Evolutionary conservation across 2,888 invertebrate genomes (phyloP).

Genomic region (Allophyes oxyacanthae): DNA sequence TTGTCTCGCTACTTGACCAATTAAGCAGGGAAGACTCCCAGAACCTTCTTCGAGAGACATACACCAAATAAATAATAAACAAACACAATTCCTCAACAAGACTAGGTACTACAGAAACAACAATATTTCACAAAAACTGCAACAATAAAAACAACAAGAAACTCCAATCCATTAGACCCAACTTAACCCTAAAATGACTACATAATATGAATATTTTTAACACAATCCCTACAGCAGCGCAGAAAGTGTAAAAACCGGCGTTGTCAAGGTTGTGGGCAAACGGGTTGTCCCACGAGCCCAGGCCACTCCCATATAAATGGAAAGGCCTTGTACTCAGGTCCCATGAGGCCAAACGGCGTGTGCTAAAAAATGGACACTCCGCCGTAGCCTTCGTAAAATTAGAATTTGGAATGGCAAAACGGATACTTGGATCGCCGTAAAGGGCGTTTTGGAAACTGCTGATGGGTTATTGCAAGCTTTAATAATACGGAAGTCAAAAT

Average conservation of each 20-base stretch:
- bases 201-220: constrained; percentile 50
- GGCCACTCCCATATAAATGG: constrained; percentile 56
- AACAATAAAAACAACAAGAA: constrained; percentile 18
- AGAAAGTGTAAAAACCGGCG: constrained; percentile 38
- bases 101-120: not conserved
- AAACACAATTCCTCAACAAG: too few relatives aligned
- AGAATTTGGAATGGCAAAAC: constrained; percentile 45
- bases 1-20: too few relatives aligned
- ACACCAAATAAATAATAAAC: too few relatives aligned
- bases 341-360: constrained; percentile 29
- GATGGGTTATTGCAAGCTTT: too few relatives aligned
- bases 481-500: too few relatives aligned
- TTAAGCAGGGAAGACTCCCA: too few relatives aligned
- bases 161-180: constrained; percentile 35
- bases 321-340: constrained; percentile 54
- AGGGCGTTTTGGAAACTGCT: not conserved
- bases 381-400: constrained; percentile 38
- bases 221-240: constrained; percentile 21
- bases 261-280: constrained; percentile 43
- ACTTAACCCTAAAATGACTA: constrained; percentile 29
- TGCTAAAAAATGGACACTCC: constrained; percentile 54
- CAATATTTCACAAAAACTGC: not conserved
- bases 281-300: constrained; percentile 45
- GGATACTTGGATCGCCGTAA: constrained; percentile 10
- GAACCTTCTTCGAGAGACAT: too few relatives aligned